A percentile compares a stretch with the other conserved stretches of the same genome.
phyloP scores from a whole-genome alignment of 2,113 vertebrate genomes.

The Oreocharis arfaki region DNA sequence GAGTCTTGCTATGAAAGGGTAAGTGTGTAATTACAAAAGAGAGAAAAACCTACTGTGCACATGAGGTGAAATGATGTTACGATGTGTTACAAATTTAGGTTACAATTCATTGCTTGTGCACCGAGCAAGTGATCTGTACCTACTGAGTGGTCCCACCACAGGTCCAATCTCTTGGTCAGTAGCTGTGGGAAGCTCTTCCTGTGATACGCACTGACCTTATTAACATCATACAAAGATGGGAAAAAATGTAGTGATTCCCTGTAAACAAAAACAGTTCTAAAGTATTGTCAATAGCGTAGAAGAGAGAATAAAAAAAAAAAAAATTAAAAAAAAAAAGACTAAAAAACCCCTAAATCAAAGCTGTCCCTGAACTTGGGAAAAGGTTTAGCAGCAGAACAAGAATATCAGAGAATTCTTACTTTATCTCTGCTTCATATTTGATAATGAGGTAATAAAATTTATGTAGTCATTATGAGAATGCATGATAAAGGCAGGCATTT shows the following conservation, averaged over 20 bases:
- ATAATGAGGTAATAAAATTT: not conserved
- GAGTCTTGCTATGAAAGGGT: not conserved
- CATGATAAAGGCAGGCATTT: not conserved
- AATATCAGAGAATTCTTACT: not conserved
- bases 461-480: not conserved
- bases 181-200: not conserved
- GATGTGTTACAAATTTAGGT: not conserved
- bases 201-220: not conserved
- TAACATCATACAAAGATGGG: not conserved
- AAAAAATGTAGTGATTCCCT: not conserved
- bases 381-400: not conserved
- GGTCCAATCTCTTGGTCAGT: not conserved
- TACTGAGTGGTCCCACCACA: not conserved
- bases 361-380: not conserved
- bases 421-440: not conserved
- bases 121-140: not conserved
- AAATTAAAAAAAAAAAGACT: accelerated
- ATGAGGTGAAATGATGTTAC: not conserved
- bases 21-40: not conserved
- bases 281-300: not conserved
- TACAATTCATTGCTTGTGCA: not conserved
- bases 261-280: not conserved
- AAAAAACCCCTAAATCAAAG: not conserved
- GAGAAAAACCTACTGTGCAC: not conserved
- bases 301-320: not conserved